Base-by-base conservation (phyloP, 2,797 vertebrate genomes). In the Sebastes hopkinsi region DNA sequence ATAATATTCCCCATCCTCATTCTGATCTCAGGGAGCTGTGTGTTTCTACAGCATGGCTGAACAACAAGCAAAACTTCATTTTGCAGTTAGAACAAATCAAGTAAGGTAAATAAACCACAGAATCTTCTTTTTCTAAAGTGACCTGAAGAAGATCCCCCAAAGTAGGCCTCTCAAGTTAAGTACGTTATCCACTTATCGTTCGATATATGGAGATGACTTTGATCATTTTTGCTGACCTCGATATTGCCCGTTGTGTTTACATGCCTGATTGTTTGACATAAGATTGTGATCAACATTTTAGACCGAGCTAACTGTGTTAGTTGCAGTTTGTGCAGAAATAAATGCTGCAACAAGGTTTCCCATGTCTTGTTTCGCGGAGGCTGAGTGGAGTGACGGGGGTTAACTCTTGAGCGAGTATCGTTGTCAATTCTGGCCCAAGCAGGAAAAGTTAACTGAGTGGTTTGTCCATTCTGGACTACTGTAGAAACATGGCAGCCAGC, bases 1-100 rank as follows among this genome's bases (percentile, higher is more conserved):
- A 93, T 92, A 89, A 73, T 68, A 68, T 69, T 81, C 58, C 68
- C 42, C 50, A 23, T 85, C 72, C 54, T 23, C 56, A 38, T 46
- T 77, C 70, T 86, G 72, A 85, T 86, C 65, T 81, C 5, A 58
- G 42, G 42, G 54, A 65, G 77, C 70, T 23, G 30, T 66, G 58
- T 52, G 29, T 75, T 65, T 82, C 61, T 66, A 27, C 80, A 36
- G 52, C 11, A 1, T 30, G 36, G 18, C 79, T 65, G 50, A 81
- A 84, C 76, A 83, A 73, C 32, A 88, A 77, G 52, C 56, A 77
- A 46, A 77, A 77, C 62, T 50, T 81, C 1, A 58, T 76, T 74
- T 42, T 80, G 61, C 52, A 23, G 23, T 67, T 46, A 18, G 4
- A 77, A 56, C 38, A 42, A 75, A 20, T 42, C 12, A 75, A 64